phyloP scores from a whole-genome alignment of 1,140 invertebrate genomes.

The Nasonia vitripennis region DNA sequence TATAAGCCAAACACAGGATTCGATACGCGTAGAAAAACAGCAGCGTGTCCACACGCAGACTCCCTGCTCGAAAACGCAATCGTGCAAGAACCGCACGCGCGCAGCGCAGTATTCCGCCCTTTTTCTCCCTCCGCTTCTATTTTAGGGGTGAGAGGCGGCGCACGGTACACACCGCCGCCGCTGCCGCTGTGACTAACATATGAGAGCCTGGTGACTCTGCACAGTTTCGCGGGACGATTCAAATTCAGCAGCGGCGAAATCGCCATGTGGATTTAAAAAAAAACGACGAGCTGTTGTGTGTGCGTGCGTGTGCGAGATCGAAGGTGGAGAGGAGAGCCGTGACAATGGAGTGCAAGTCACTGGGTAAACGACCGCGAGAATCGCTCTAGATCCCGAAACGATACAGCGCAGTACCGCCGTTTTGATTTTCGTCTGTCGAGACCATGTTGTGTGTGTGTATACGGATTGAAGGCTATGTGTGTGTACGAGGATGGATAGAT shows the following conservation, averaged over 20 bases:
- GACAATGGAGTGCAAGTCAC: conserved; percentile 75
- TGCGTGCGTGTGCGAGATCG: neutral
- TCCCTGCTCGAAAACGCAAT: neutral
- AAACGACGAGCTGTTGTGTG: conserved; percentile 13
- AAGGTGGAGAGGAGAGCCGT: conserved; percentile 55
- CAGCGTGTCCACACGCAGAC: neutral
- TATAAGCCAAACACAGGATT: neutral
- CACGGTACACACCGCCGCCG: conserved; percentile 44
- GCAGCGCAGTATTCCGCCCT: neutral
- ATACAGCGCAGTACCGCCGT: conserved; percentile 63
- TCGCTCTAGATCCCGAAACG: conserved; percentile 68
- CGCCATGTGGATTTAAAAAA: conserved; percentile 65
- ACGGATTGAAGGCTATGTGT: neutral
- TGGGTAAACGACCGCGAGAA: conserved; percentile 74
- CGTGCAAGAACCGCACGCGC: neutral
- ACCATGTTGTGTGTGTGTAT: neutral
- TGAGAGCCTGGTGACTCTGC: conserved; percentile 71
- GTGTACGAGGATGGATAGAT: conserved; percentile 32
- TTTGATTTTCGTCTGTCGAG: conserved; percentile 66
- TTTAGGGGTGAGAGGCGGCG: neutral
- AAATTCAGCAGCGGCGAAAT: conserved; percentile 53
- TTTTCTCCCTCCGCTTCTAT: neutral
- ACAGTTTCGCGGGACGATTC: conserved; percentile 65
- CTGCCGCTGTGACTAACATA: conserved; percentile 70
- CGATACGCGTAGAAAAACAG: neutral